Evolutionary conservation across 2,113 vertebrate genomes (phyloP).

Genomic region (Chaetodon trifascialis): DNA sequence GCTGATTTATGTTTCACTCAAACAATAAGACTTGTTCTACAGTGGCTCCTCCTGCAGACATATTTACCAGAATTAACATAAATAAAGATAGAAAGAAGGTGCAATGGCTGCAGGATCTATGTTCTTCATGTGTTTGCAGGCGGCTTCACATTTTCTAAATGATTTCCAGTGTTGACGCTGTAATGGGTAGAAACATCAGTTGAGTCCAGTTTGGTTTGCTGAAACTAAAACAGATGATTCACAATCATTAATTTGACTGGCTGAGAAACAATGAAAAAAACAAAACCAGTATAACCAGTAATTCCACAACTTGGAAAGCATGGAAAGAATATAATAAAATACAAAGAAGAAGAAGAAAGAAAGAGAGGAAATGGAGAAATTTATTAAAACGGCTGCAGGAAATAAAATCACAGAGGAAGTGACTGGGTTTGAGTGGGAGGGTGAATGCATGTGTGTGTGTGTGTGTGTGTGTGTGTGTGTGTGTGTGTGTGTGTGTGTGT

Average conservation of each 20-base stretch:
- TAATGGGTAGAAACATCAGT: not conserved
- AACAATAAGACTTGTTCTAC: not conserved
- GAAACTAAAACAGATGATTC: not conserved
- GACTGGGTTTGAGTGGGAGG: constrained; percentile 10
- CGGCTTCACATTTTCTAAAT: not conserved
- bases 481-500: constrained; percentile 34
- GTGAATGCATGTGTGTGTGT: constrained; percentile 26
- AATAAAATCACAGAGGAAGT: constrained; percentile 54
- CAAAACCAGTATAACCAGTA: not conserved
- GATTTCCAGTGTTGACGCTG: not conserved
- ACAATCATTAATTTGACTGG: not conserved
- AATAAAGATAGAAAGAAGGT: not conserved
- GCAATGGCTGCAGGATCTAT: not conserved
- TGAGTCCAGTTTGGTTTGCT: not conserved
- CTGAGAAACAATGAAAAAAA: not conserved
- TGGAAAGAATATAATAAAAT: constrained; percentile 9
- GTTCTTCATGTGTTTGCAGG: not conserved
- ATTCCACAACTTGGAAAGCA: constrained; percentile 18
- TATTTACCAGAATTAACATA: not conserved
- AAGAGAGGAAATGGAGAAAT: constrained; percentile 39
- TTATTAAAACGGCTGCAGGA: constrained; percentile 54
- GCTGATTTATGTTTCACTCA: constrained; percentile 7
- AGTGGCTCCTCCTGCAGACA: not conserved
- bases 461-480: constrained; percentile 39
- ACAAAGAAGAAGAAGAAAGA: not conserved